Base-by-base conservation (phyloP, 2,888 invertebrate species). In the Spodoptera exigua region DNA sequence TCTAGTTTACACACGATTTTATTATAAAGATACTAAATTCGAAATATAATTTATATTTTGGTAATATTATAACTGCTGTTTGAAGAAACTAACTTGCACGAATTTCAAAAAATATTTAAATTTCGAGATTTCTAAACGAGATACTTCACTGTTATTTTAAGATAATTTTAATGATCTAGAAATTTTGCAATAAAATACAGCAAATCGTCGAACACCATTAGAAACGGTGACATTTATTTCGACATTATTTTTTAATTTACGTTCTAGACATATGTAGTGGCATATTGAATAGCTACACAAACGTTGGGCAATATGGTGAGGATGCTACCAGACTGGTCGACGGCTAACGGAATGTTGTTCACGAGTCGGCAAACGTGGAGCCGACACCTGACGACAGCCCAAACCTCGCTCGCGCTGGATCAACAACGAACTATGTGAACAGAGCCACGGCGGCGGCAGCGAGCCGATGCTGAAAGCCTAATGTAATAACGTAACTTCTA, bases 161-260 rank as follows among this genome's bases (percentile, higher is more conserved):
- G 60, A 70, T 58, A 53, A 59, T 70, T 71, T 74, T 76, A 74
- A 76, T 56, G 72, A 66, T 68, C 58, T 76, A 70, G 61, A 74
- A 74, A 74, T 74, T 75, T 70, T 44, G 67, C 65, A 76, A 78
- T 72, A 77, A 74, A 67, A 70, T 72, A 51, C 62, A 34, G 62
- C 64, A 70, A 79, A 75, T 71, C 58, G 61, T 65, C 60, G 56
- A 66, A 61, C 59, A 61, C 51, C 63, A 74, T 74, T 79, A 74
- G 65, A 62, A 53, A 67, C 35, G 16, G 57, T 72, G 72, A 76
- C 76, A 81, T 75, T 79, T 61, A 76, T 72, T 71, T 68, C 46
- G 51, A 62, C 68, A 64, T 73, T 74, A 63, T 60, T 44, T 57
- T 68, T 59, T 62, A 71, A 70, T 78, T 72, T 75, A 71, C 69